Evolutionary conservation across 2,797 vertebrate species (phyloP), one percentile per base, ranked within the genome.

Genomic region (Melanotaenia maccullochi): DNA sequence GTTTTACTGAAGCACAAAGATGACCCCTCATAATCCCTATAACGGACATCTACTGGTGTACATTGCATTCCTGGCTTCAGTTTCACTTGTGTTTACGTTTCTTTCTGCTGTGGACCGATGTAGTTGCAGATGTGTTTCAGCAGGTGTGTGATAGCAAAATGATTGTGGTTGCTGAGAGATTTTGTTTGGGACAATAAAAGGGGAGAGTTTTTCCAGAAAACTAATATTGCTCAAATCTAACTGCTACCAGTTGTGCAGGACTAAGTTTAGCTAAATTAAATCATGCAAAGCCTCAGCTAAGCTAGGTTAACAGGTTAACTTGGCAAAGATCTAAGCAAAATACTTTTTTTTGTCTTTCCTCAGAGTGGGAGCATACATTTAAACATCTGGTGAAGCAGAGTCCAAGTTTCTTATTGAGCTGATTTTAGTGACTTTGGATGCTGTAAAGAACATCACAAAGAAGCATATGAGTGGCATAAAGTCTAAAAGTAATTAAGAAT

Each of bases 1-100:
- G 68, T 64, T 73, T 83, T 68, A 68, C 73, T 76, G 71, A 71
- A 63, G 44, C 73, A 61, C 62, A 59, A n/a, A 51, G 54, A 73
- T 58, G 55, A 68, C 65, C 60, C 71, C 60, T 58, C 68, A 14
- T 35, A 42, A 68, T 79, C 56, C 18, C 22, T 40, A 25, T 14
- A n/a, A 13, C 52, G 65, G 51, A 60, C n/a, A 32, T 52, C 33
- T 3, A 4, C 63, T 55, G 59, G 5, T 60, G 81, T 64, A 22
- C 54, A 36, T 49, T 77, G 63, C 64, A 70, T 66, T 78, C 73
- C 73, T 75, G 69, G 28, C 1, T 57, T 49, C 38, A 0, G 16
- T 71, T 73, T n/a, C 60, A 16, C 33, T 4, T 36, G 12, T n/a
- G 30, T 60, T 5, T 22, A 18, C 67, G 70, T 47, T 9, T 69